Conservation (phyloP, 2,113 vertebrate species). For the Clarias magur region DNA sequence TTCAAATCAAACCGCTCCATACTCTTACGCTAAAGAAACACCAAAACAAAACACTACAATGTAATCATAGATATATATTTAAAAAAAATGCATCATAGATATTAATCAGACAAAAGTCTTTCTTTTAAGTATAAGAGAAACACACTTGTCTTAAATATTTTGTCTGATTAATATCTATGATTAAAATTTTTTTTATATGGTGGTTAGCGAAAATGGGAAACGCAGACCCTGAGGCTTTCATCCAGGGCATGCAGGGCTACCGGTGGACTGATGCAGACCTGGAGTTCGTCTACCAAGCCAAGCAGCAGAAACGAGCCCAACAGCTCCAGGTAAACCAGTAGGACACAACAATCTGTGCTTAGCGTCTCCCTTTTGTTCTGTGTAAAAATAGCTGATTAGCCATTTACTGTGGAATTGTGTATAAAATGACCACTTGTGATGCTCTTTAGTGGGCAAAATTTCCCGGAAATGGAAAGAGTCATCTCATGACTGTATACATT, state of each 20-base stretch:
- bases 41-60: background rate
- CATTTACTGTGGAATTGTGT: background rate
- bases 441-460: background rate
- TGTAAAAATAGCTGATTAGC: background rate
- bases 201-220: slow-evolving; percentile 7
- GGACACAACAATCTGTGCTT: background rate
- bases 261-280: slow-evolving; percentile 56
- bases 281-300: slow-evolving; percentile 63
- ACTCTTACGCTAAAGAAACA: background rate
- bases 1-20: background rate
- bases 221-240: slow-evolving; percentile 40
- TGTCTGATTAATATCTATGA: background rate
- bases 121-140: background rate
- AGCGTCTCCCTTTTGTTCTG: background rate
- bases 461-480: background rate
- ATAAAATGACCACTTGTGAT: background rate
- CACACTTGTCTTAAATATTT: background rate
- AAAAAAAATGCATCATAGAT: too few relatives aligned
- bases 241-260: slow-evolving; percentile 70
- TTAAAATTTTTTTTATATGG: background rate
- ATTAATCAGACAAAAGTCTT: too few relatives aligned
- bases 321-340: slow-evolving; percentile 56
- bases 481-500: background rate
- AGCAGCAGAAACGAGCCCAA: slow-evolving; percentile 54
- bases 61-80: background rate